These are phyloP conservation scores for Oscheius myriophilus DNA, from an alignment of 2,888 invertebrate species.

Conservation along the genomic window DNA sequence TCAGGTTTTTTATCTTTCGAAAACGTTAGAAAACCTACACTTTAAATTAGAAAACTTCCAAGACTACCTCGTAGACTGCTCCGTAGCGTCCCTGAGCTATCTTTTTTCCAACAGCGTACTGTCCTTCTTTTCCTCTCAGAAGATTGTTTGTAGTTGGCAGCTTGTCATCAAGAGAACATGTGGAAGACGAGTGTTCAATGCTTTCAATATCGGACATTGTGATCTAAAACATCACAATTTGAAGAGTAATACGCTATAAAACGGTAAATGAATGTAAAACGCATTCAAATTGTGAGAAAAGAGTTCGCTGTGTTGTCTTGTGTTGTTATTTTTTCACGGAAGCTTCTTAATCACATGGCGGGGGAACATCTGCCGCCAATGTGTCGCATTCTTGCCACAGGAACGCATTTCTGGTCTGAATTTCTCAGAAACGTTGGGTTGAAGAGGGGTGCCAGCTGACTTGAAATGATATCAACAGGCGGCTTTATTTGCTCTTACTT, in stretches of 20 bases:
- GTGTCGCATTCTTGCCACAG: too few species aligned
- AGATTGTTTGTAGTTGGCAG: conserved; percentile 53
- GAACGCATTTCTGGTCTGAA: too few species aligned
- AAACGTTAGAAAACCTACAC: background rate
- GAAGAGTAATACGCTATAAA: too few species aligned
- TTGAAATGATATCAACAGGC: conserved; percentile 28
- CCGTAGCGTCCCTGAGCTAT: conserved; percentile 66
- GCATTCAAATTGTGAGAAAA: background rate
- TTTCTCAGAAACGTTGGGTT: background rate
- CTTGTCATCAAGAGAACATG: conserved; percentile 52
- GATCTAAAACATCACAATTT: conserved; percentile 5
- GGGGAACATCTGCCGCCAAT: too few species aligned
- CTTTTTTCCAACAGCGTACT: conserved; percentile 64
- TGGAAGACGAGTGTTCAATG: conserved; percentile 48
- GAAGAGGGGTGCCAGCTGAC: conserved; percentile 19
- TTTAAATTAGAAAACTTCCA: background rate
- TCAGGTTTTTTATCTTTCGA: too few species aligned
- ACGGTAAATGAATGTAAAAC: background rate
- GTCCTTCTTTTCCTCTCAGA: conserved; percentile 63
- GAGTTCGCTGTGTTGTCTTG: too few species aligned
- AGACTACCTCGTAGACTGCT: conserved; percentile 65
- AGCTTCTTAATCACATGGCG: too few species aligned
- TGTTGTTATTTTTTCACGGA: too few species aligned
- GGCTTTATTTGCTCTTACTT: conserved; percentile 30
- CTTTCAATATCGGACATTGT: conserved; percentile 50